Conservation (phyloP, 2,113 vertebrate species). For the Syrmaticus mikado region DNA sequence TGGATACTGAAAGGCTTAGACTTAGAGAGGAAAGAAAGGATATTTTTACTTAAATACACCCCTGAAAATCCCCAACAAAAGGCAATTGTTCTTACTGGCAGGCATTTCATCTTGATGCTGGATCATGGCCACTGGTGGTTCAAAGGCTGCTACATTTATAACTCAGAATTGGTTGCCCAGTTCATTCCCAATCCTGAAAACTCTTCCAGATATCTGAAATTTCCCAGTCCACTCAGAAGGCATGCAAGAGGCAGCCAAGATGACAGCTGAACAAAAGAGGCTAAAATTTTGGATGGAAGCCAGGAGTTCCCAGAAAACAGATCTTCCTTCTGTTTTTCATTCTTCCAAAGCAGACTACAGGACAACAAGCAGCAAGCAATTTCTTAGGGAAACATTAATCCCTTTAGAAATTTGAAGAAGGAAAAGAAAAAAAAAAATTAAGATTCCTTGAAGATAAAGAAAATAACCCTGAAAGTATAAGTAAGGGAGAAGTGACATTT, state of each 20-base stretch:
- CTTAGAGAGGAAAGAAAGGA: neutral
- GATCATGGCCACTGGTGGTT: neutral
- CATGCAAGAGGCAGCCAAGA: neutral
- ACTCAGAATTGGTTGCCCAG: neutral
- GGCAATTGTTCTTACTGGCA: neutral
- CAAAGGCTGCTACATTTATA: neutral
- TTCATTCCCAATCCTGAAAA: neutral
- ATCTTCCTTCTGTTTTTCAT: neutral
- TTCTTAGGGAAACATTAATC: neutral
- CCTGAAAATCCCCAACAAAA: constrained; percentile 14
- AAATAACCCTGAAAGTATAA: neutral
- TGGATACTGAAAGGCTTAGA: neutral
- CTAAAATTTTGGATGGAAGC: neutral
- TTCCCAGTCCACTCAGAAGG: neutral
- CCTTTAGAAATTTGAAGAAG: neutral
- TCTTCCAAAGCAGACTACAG: neutral
- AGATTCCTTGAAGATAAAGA: neutral
- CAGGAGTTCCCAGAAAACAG: constrained; percentile 4
- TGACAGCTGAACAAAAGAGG: neutral
- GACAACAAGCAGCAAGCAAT: neutral
- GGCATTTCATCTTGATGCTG: neutral
- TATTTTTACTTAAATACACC: neutral
- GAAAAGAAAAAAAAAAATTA: neutral
- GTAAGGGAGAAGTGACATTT: neutral
- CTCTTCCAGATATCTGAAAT: neutral